These are phyloP conservation scores for Oophaga sylvatica DNA, from an alignment of 2,797 vertebrate genomes.

Conservation along the genomic window DNA sequence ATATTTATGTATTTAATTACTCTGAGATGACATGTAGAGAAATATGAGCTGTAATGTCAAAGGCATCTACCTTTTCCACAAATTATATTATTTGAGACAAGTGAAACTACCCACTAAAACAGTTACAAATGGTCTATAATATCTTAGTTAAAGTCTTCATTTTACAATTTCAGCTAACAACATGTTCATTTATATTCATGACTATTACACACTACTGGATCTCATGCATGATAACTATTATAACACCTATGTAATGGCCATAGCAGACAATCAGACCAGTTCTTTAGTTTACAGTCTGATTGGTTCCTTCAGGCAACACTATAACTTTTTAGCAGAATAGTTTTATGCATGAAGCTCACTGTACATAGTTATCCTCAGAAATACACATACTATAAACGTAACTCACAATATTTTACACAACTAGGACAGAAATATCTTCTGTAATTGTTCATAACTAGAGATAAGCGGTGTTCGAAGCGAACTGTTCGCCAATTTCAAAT, in stretches of 20 bases:
- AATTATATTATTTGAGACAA: neutral
- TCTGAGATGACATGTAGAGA: neutral
- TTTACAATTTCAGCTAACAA: neutral
- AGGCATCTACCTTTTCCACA: neutral
- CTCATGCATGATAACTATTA: neutral
- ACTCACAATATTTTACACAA: no score
- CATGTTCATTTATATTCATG: neutral
- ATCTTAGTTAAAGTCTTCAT: neutral
- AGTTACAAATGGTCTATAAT: neutral
- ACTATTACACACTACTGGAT: neutral
- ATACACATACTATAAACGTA: no score
- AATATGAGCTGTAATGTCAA: neutral
- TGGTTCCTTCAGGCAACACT: neutral
- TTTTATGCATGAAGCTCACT: no score
- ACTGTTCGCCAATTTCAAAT: no score
- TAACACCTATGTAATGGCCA: neutral
- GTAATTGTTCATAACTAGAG: no score
- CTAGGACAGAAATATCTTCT: no score
- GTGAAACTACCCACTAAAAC: neutral
- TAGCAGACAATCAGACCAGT: neutral
- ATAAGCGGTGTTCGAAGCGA: no score
- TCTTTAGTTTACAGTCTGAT: neutral
- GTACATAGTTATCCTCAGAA: no score
- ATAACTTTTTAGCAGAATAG: no score
- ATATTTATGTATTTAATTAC: slow-evolving; percentile 39